A percentile compares a stretch with the other conserved stretches of the same genome.
Conservation (phyloP, 1,140 invertebrate genomes). For the Colletes latitarsis region DNA sequence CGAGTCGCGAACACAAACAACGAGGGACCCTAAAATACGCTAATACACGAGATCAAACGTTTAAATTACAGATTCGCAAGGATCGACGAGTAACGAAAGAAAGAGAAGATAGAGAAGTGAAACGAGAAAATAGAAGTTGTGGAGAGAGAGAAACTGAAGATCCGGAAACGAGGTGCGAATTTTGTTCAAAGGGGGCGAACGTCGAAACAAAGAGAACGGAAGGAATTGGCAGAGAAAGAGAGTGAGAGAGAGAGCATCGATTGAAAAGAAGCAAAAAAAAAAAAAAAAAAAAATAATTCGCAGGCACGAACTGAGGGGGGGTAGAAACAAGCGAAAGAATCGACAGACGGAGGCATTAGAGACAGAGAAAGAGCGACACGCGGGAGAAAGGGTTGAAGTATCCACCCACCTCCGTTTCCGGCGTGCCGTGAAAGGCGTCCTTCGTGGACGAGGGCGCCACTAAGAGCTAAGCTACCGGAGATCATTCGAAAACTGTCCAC, state of each 20-base stretch:
- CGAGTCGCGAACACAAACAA: conserved; percentile 29
- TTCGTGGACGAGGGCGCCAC: conserved; percentile 72
- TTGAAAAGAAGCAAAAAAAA: conserved; percentile 28
- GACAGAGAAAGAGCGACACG: conserved; percentile 34
- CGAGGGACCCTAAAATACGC: conserved; percentile 1
- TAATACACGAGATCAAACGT: conserved; percentile 12
- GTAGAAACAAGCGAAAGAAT: not conserved
- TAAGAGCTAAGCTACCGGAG: conserved; percentile 82
- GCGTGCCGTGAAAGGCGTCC: conserved; percentile 71
- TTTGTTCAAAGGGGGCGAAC: not conserved
- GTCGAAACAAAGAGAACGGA: not conserved
- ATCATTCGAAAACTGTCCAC: conserved; percentile 82
- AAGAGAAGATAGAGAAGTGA: conserved; percentile 4
- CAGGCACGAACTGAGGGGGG: not conserved
- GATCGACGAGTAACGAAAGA: conserved; percentile 31
- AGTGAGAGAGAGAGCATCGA: not conserved
- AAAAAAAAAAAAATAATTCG: too few relatives aligned
- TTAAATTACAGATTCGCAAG: conserved; percentile 7
- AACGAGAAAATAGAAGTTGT: not conserved
- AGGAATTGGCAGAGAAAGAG: not conserved
- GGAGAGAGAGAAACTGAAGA: conserved; percentile 23
- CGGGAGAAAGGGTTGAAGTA: conserved; percentile 37
- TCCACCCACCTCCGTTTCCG: conserved; percentile 61
- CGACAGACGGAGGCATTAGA: conserved; percentile 24
- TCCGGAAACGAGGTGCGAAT: conserved; percentile 1